Percentiles rank a stretch among this genome's conserved stretches.
These are phyloP conservation scores for Cinara cedri DNA, from an alignment of 2,888 invertebrate species.

Conservation along the genomic window DNA sequence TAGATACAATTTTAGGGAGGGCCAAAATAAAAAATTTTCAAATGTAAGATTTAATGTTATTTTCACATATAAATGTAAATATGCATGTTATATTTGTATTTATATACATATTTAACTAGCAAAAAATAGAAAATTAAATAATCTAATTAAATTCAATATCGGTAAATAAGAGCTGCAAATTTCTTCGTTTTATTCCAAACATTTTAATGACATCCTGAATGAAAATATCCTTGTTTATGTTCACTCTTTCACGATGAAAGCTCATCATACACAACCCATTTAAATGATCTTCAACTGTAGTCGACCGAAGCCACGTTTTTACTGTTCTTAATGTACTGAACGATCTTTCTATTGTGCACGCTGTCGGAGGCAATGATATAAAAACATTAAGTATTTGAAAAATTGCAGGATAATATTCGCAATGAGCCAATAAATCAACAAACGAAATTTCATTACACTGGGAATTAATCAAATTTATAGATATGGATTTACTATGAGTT, in stretches of 20 bases:
- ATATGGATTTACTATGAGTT: too few relatives aligned
- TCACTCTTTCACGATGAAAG: neutral
- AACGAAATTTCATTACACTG: neutral
- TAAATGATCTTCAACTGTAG: neutral
- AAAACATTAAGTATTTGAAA: neutral
- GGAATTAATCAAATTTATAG: neutral
- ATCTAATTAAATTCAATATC: too few relatives aligned
- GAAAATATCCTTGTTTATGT: neutral
- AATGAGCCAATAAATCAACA: slow-evolving; percentile 8
- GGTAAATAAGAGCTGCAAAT: neutral
- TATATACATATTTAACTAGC: neutral
- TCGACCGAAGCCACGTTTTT: neutral
- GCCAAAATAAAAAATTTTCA: neutral
- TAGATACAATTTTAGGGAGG: neutral
- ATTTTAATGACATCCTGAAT: neutral
- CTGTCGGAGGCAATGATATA: neutral
- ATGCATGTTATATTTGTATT: neutral
- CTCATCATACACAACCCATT: slow-evolving; percentile 1
- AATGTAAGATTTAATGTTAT: neutral
- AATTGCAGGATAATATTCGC: slow-evolving; percentile 2
- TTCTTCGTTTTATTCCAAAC: slow-evolving; percentile 13
- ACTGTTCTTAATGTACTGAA: slow-evolving; percentile 6
- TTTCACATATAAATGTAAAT: neutral
- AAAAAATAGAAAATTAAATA: too few relatives aligned
- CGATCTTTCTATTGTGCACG: slow-evolving; percentile 8